Percentiles rank a stretch among this genome's conserved stretches.
Conservation (phyloP, 2,797 vertebrate genomes). For the Platalea minor region DNA sequence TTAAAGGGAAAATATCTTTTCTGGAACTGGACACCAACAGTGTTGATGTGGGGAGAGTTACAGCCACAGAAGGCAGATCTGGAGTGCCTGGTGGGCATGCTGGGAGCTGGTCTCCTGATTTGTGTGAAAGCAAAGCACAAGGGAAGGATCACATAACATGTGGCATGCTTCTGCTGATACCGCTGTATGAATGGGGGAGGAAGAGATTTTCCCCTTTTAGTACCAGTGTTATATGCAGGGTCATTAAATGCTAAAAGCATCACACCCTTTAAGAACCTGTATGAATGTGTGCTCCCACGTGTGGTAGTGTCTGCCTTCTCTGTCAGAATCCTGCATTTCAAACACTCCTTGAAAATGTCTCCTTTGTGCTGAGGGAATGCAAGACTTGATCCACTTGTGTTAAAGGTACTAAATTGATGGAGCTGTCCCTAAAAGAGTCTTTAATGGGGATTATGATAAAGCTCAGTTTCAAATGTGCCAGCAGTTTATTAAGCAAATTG, state of each 20-base stretch:
- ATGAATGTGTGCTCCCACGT: not conserved
- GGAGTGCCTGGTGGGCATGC: not conserved
- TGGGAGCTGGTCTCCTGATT: not conserved
- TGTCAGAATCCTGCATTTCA: not conserved
- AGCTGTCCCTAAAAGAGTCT: not conserved
- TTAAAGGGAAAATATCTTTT: not conserved
- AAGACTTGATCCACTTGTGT: not conserved
- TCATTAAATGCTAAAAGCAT: not conserved
- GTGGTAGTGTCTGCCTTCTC: not conserved
- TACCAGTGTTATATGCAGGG: not conserved
- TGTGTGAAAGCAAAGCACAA: not conserved
- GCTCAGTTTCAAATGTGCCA: not conserved
- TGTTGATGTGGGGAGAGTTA: not conserved
- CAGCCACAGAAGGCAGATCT: not conserved
- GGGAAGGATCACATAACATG: not conserved
- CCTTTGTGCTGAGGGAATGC: not conserved
- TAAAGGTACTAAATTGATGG: not conserved
- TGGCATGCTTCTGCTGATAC: not conserved
- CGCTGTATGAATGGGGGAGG: fast-evolving
- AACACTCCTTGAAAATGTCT: not conserved
- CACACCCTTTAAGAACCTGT: not conserved
- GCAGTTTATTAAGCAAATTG: not conserved
- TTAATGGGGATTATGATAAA: not conserved
- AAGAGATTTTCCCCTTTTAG: not conserved
- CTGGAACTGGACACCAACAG: not conserved